phyloP scores from a whole-genome alignment of 1,140 invertebrate genomes.

The Aplysia californica region DNA sequence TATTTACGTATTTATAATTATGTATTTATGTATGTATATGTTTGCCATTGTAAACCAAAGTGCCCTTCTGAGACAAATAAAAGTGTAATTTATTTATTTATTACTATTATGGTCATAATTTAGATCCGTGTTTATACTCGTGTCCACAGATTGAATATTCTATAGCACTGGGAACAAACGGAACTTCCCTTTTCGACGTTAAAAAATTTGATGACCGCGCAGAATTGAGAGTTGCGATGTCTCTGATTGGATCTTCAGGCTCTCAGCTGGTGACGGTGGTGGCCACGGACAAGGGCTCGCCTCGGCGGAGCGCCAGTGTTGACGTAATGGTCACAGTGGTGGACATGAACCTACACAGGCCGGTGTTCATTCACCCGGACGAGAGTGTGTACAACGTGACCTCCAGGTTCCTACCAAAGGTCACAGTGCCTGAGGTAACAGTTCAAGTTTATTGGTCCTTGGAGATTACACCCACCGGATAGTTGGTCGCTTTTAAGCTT shows the following conservation, averaged over 20 bases:
- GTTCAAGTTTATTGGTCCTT: too few species aligned
- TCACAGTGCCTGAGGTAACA: too few species aligned
- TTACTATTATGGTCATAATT: too few species aligned
- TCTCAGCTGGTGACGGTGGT: slow-evolving; percentile 24
- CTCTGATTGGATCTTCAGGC: slow-evolving; percentile 33
- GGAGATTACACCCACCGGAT: too few species aligned
- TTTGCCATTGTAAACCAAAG: too few species aligned
- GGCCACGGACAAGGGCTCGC: slow-evolving; percentile 35
- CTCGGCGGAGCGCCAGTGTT: slow-evolving; percentile 16
- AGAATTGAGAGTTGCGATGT: slow-evolving; percentile 4
- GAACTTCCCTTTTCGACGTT: slow-evolving; percentile 22
- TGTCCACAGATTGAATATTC: slow-evolving; percentile 6
- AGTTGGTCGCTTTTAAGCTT: too few species aligned
- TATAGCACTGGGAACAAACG: slow-evolving; percentile 5
- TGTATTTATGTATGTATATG: too few species aligned
- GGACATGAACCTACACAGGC: slow-evolving; percentile 40
- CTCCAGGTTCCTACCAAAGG: too few species aligned
- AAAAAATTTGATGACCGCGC: background rate
- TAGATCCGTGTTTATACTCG: background rate
- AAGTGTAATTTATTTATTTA: too few species aligned
- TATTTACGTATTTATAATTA: too few species aligned
- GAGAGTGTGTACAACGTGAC: background rate
- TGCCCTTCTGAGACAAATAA: too few species aligned
- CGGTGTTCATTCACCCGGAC: slow-evolving; percentile 32
- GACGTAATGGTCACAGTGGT: slow-evolving; percentile 28